phyloP scores from a whole-genome alignment of 2,888 invertebrate genomes.

The Rhyacophila evoluta region DNA sequence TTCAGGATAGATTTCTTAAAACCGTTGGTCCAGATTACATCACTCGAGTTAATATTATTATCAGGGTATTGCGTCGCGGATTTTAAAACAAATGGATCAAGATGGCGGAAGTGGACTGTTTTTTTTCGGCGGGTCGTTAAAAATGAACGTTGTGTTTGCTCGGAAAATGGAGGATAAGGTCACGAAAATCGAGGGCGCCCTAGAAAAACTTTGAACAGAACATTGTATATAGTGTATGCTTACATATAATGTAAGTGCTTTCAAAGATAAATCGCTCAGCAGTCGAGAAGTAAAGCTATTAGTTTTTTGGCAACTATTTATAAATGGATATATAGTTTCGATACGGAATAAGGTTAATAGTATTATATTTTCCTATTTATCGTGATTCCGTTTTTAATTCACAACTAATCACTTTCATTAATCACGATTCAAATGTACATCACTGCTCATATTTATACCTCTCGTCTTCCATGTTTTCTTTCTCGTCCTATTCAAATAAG shows the following conservation, averaged over 20 bases:
- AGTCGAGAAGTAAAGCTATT: not conserved
- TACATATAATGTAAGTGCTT: not conserved
- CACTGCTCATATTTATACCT: too few relatives aligned
- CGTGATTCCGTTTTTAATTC: too few relatives aligned
- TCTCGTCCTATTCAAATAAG: too few relatives aligned
- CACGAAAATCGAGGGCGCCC: constrained; percentile 24
- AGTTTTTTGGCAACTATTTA: not conserved
- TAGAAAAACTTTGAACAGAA: constrained; percentile 3
- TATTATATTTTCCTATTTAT: too few relatives aligned
- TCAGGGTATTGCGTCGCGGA: not conserved
- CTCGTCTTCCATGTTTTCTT: too few relatives aligned
- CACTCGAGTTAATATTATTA: not conserved
- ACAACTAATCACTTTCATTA: too few relatives aligned
- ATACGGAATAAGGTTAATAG: too few relatives aligned
- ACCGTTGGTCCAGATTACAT: not conserved
- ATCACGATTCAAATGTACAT: too few relatives aligned
- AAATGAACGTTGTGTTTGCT: constrained; percentile 6
- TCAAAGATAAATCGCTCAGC: not conserved
- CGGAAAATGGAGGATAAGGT: constrained; percentile 22
- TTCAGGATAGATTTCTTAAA: not conserved
- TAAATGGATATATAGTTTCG: not conserved
- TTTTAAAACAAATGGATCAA: constrained; percentile 15
- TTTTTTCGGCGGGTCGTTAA: constrained; percentile 12
- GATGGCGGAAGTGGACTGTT: constrained; percentile 12
- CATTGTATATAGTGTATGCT: not conserved